These are phyloP conservation scores for Gryllus longicercus DNA, from an alignment of 2,888 invertebrate genomes.

Conservation along the genomic window DNA sequence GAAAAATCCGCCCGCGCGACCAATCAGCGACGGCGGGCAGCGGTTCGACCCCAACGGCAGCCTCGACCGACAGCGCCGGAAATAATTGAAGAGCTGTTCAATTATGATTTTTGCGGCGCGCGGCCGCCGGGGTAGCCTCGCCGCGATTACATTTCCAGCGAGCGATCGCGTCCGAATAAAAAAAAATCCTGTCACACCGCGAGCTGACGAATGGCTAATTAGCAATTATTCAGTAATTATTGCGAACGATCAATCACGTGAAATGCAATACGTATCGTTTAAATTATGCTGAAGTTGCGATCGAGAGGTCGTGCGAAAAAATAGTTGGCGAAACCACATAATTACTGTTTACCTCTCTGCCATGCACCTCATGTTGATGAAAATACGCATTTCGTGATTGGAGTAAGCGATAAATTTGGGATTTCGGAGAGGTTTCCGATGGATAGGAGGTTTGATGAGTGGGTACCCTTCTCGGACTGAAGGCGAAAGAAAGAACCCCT, in stretches of 20 bases:
- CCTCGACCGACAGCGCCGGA: neutral
- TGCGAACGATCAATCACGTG: conserved; percentile 9
- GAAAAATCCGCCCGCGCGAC: no score
- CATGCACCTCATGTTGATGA: neutral
- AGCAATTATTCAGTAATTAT: conserved; percentile 17
- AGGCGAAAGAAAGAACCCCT: no score
- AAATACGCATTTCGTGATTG: conserved; percentile 17
- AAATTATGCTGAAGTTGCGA: neutral
- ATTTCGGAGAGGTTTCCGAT: neutral
- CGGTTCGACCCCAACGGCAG: no score
- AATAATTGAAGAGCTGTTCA: conserved; percentile 10
- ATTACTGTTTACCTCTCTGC: neutral
- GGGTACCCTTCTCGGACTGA: no score
- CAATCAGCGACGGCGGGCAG: no score
- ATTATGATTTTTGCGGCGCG: neutral
- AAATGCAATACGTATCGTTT: neutral
- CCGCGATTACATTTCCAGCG: neutral
- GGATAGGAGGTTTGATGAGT: neutral
- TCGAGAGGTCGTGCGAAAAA: neutral
- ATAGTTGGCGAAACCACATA: neutral
- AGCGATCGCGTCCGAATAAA: neutral
- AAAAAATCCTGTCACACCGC: neutral
- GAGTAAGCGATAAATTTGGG: neutral
- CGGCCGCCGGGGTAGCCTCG: neutral
- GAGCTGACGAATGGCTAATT: conserved; percentile 5